These are phyloP conservation scores for Chorisops tibialis DNA, from an alignment of 2,888 invertebrate genomes.

Conservation along the genomic window DNA sequence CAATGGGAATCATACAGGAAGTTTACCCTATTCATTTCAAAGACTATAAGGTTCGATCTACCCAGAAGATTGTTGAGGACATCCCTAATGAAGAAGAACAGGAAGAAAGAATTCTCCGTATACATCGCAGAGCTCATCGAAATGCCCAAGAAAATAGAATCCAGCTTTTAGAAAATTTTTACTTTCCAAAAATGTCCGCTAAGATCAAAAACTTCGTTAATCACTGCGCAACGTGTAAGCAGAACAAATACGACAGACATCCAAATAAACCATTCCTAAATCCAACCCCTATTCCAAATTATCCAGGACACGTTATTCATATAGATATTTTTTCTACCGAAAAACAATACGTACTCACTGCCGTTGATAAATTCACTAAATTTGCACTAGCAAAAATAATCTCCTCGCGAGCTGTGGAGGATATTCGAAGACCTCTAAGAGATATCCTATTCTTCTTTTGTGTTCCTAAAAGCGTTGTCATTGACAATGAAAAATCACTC, in stretches of 20 bases:
- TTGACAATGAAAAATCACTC: constrained; percentile 26
- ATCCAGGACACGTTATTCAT: constrained; percentile 18
- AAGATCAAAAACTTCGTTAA: constrained; percentile 25
- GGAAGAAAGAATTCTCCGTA: constrained; percentile 26
- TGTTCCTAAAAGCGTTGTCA: constrained; percentile 12
- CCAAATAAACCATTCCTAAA: constrained; percentile 10
- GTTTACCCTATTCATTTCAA: constrained; percentile 16
- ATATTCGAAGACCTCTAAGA: constrained; percentile 18
- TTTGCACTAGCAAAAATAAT: constrained; percentile 20
- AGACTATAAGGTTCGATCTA: constrained; percentile 22
- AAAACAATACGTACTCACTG: constrained; percentile 26
- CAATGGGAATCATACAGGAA: not conserved
- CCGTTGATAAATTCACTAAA: constrained; percentile 31
- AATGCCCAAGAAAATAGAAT: constrained; percentile 28
- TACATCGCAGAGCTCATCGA: constrained; percentile 28
- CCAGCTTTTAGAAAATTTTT: constrained; percentile 28
- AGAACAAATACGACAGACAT: constrained; percentile 29
- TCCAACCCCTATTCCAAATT: constrained; percentile 12
- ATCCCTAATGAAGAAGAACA: constrained; percentile 20
- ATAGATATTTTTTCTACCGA: constrained; percentile 26
- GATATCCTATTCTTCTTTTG: constrained; percentile 15
- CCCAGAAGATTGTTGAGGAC: constrained; percentile 25
- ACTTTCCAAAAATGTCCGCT: constrained; percentile 24
- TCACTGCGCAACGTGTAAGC: constrained; percentile 17
- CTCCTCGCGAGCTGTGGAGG: constrained; percentile 12